These are phyloP conservation scores for Crenichthys baileyi DNA, from an alignment of 2,797 vertebrate genomes.

Conservation along the genomic window DNA sequence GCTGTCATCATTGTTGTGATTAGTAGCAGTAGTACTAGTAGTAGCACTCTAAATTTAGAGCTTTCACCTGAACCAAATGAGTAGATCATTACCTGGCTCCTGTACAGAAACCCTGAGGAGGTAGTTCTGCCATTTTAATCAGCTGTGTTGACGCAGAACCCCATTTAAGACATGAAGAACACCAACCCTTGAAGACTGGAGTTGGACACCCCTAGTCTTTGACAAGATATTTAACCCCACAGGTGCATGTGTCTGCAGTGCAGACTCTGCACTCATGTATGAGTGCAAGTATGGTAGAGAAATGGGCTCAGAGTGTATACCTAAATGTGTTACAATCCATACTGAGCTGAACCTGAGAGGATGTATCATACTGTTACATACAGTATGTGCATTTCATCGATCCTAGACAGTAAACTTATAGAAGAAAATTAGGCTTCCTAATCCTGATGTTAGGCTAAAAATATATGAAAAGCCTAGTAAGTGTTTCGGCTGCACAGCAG, in stretches of 20 bases:
- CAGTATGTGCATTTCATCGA: neutral
- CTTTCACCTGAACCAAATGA: too few species aligned
- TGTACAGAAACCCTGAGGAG: neutral
- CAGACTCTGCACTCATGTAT: neutral
- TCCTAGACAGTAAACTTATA: neutral
- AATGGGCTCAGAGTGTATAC: neutral
- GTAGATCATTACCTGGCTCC: too few species aligned
- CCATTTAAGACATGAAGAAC: neutral
- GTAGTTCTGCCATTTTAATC: neutral
- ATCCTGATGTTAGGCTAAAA: constrained; percentile 2
- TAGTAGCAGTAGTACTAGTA: too few species aligned
- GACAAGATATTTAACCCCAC: neutral
- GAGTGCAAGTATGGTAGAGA: neutral
- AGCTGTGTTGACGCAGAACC: too few species aligned
- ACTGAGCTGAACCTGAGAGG: neutral
- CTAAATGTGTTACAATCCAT: neutral
- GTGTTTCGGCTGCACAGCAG: constrained; percentile 37
- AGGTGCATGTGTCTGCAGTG: neutral
- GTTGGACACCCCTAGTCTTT: neutral
- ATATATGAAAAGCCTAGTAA: constrained; percentile 36
- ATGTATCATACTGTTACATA: neutral
- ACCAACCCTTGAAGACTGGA: neutral
- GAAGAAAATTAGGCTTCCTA: constrained; percentile 14
- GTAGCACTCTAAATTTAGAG: too few species aligned
- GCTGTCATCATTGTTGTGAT: too few species aligned